Percentiles rank a stretch among this genome's conserved stretches.
phyloP scores from a whole-genome alignment of 1,140 invertebrate genomes.

The Drosophila suzukii region DNA sequence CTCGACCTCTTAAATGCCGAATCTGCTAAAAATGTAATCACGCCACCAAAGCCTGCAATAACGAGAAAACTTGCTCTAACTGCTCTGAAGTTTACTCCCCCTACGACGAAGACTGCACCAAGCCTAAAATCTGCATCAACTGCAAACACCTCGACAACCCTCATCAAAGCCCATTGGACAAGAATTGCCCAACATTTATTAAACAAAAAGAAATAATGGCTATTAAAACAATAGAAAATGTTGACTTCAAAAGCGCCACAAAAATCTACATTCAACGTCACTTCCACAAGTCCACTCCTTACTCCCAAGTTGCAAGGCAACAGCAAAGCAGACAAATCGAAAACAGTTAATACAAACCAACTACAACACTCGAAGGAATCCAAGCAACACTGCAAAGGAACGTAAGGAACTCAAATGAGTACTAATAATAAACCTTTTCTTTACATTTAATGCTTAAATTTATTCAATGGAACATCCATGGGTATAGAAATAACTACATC shows the following conservation, averaged over 20 bases:
- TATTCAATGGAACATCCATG: constrained; percentile 3
- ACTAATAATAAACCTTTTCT: background rate
- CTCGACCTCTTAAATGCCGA: too few relatives aligned
- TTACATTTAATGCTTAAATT: background rate
- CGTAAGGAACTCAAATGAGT: too few relatives aligned
- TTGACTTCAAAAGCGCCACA: too few relatives aligned
- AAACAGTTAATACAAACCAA: background rate
- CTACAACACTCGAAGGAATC: background rate
- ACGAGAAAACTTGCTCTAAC: too few relatives aligned
- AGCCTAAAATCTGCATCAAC: background rate
- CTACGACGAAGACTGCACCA: background rate
- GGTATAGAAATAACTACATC: background rate
- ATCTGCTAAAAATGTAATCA: too few relatives aligned
- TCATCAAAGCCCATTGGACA: background rate
- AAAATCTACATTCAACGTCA: too few relatives aligned
- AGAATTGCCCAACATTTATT: background rate
- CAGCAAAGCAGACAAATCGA: background rate
- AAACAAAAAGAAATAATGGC: background rate
- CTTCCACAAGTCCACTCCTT: background rate
- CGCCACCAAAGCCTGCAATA: too few relatives aligned
- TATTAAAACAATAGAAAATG: too few relatives aligned
- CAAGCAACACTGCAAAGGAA: background rate
- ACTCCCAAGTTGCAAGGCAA: background rate
- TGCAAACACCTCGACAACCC: background rate
- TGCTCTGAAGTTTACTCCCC: too few relatives aligned